Base-by-base conservation (phyloP, 1,140 invertebrate genomes). In the Planococcus citri region DNA sequence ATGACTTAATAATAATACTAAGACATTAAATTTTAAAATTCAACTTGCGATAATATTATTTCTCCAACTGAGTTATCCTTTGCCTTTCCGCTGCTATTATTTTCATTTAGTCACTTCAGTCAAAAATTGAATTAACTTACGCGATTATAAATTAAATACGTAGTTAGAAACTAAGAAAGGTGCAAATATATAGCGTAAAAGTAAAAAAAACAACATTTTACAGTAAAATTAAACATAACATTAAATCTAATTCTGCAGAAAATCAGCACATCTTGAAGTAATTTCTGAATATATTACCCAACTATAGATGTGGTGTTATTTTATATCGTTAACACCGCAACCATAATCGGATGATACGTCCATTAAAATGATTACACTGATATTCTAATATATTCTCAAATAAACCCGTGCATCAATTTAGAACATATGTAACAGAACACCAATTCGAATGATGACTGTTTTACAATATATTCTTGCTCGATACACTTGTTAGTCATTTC, bases 251-350 rank as follows among this genome's bases (percentile, higher is more conserved):
- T 51, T n/a, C 41, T 17, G 41, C 60, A 64, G 60, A 10, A 64
- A 64, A 25, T 17, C 60, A 64, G 21, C 60, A 21, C 24, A 25
- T 20, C 51, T 58, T 6, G 22, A 27, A 22, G 25, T 24, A 64
- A 64, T 64, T 22, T 64, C 25, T 64, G 60, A 64, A 64, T 14
- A 64, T 64, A 64, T 24, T 20, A 64, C 60, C 60, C 60, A 64
- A 64, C 60, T 64, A 64, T 64, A 64, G 60, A 64, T 64, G 60
- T 64, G 60, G 60, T 64, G 60, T 64, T 64, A 64, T 64, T 64
- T 24, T 14, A 64, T 27, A 64, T 64, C 60, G 60, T 64, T 64
- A 64, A 64, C 60, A 64, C 60, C 60, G 60, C 60, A 64, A 64
- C 60, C 60, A 64, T 64, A 64, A 64, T 64, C 60, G 60, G 60